Conservation (phyloP, 2,888 invertebrate species). For the Cheilosia vernalis region DNA sequence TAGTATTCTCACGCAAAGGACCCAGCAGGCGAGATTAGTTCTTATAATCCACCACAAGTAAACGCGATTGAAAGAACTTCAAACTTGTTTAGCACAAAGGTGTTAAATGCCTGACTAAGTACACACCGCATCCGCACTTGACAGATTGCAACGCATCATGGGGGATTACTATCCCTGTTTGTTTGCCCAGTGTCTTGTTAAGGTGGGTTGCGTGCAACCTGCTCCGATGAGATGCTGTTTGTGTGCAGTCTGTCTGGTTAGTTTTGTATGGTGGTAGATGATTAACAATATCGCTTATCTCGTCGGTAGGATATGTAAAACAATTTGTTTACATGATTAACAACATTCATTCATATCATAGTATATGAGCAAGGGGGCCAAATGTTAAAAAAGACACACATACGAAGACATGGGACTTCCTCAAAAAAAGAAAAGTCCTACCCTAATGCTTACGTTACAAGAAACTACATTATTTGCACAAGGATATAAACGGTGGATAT, state of each 20-base stretch:
- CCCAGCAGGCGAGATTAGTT: conserved; percentile 28
- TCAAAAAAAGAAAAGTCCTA: conserved; percentile 42
- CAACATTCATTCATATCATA: conserved; percentile 61
- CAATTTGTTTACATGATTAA: conserved; percentile 74
- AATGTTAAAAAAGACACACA: not conserved
- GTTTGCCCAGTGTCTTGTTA: conserved; percentile 66
- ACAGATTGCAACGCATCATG: conserved; percentile 68
- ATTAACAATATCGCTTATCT: conserved; percentile 69
- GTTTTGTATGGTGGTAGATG: conserved; percentile 29
- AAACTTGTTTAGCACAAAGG: conserved; percentile 74
- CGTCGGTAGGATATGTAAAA: conserved; percentile 51
- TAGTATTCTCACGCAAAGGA: conserved; percentile 11
- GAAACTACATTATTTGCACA: conserved; percentile 62
- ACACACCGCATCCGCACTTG: conserved; percentile 71
- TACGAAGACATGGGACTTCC: conserved; percentile 30
- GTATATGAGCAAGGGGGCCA: conserved; percentile 17
- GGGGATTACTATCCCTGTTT: conserved; percentile 61
- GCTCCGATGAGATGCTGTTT: conserved; percentile 47
- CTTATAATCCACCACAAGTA: conserved; percentile 25
- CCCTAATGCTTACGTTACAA: conserved; percentile 23
- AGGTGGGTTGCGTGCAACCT: conserved; percentile 32
- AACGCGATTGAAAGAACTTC: conserved; percentile 29
- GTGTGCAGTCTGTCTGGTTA: conserved; percentile 26
- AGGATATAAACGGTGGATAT: conserved; percentile 52
- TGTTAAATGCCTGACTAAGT: conserved; percentile 77